These are phyloP conservation scores for Chrysomela aeneicollis DNA, from an alignment of 2,888 invertebrate species.

Conservation along the genomic window DNA sequence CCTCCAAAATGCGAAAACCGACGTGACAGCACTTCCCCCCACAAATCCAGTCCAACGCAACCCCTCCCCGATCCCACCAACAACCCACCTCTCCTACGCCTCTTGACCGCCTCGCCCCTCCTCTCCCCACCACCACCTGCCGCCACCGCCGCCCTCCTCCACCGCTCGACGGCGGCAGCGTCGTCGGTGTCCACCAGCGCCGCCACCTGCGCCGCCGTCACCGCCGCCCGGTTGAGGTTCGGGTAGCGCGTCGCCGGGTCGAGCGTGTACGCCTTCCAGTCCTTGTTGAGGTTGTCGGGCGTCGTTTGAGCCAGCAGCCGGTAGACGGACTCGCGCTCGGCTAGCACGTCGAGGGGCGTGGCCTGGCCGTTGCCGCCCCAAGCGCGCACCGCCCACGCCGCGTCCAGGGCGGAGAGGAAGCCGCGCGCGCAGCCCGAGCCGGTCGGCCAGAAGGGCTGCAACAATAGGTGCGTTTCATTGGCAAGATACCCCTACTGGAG, in stretches of 20 bases:
- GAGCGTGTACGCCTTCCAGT: conserved; percentile 84
- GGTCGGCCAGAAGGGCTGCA: conserved; percentile 96
- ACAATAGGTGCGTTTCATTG: too few species aligned
- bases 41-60: too few species aligned
- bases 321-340: conserved; percentile 95
- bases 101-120: conserved; percentile 67
- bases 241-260: conserved; percentile 89
- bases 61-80: too few species aligned
- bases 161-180: conserved; percentile 67
- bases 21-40: too few species aligned
- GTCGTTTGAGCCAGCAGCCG: conserved; percentile 87
- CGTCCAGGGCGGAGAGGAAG: conserved; percentile 94
- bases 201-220: conserved; percentile 79
- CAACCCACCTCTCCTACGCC: conserved; percentile 67
- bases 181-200: conserved; percentile 78
- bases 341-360: conserved; percentile 85
- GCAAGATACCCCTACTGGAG: too few species aligned
- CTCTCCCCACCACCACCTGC: conserved; percentile 43
- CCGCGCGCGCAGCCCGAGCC: conserved; percentile 98
- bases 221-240: conserved; percentile 78
- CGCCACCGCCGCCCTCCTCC: conserved; percentile 60
- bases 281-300: conserved; percentile 93
- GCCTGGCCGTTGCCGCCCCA: conserved; percentile 76
- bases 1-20: too few species aligned
- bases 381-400: conserved; percentile 91